Conservation (phyloP, 2,888 invertebrate species). For the Ectemnius lituratus region DNA sequence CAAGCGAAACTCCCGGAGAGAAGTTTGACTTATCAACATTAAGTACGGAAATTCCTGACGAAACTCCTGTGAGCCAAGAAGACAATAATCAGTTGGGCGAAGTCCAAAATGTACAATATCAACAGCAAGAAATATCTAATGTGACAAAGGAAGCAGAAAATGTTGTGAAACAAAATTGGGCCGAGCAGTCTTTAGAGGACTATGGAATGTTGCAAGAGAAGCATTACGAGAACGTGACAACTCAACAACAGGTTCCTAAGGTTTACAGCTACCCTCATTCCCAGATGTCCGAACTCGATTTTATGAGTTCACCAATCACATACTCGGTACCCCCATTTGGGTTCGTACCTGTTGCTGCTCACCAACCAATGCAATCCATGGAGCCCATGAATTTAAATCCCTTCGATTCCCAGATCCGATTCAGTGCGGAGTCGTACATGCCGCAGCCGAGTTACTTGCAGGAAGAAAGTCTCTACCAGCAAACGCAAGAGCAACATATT, state of each 20-base stretch:
- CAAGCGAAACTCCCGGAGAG: background rate
- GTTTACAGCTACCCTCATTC: slow-evolving; percentile 79
- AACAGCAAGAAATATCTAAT: no score
- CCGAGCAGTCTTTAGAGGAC: slow-evolving; percentile 59
- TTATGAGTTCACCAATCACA: background rate
- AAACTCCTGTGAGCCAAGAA: no score
- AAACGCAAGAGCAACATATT: slow-evolving; percentile 48
- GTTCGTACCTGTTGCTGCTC: background rate
- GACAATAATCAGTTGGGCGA: no score
- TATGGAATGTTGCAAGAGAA: slow-evolving; percentile 50
- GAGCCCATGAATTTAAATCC: slow-evolving; percentile 72
- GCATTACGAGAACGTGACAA: slow-evolving; percentile 34
- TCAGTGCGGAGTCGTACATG: slow-evolving; percentile 71
- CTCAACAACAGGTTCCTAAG: slow-evolving; percentile 56
- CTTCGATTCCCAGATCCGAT: slow-evolving; percentile 79
- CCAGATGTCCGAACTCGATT: slow-evolving; percentile 77
- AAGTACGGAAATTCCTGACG: no score
- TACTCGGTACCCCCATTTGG: background rate
- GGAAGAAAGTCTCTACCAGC: slow-evolving; percentile 53
- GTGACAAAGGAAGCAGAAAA: no score
- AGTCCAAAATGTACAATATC: no score
- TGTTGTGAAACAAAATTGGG: slow-evolving; percentile 56
- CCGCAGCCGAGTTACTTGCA: slow-evolving; percentile 68
- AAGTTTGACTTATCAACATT: no score
- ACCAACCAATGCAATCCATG: slow-evolving; percentile 3